phyloP scores from a whole-genome alignment of 1,140 invertebrate genomes.

The Trichonephila clavata region DNA sequence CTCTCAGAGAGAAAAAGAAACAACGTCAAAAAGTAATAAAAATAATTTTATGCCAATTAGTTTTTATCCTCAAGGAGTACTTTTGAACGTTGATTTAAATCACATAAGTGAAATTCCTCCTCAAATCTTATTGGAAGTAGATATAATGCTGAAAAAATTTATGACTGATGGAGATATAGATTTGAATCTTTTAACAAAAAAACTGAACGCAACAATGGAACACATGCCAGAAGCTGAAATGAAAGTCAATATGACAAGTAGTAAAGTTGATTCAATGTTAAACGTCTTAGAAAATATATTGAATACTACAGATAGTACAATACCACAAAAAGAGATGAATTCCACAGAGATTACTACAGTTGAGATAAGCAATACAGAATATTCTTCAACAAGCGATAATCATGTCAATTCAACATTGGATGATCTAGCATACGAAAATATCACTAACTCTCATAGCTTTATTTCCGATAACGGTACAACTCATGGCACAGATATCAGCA shows the following conservation, averaged over 20 bases:
- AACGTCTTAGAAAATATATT: slow-evolving; percentile 36
- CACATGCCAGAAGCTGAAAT: background rate
- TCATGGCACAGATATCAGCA: background rate
- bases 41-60: slow-evolving; percentile 13
- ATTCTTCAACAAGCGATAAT: background rate
- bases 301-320: slow-evolving; percentile 18
- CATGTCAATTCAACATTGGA: background rate
- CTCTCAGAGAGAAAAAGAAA: background rate
- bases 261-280: slow-evolving; percentile 37
- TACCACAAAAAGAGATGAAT: background rate
- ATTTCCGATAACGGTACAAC: background rate
- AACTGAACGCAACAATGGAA: slow-evolving; percentile 55
- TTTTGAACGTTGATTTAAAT: slow-evolving; percentile 57
- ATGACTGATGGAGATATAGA: slow-evolving; percentile 62
- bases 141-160: slow-evolving; percentile 69
- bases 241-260: background rate
- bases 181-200: slow-evolving; percentile 37
- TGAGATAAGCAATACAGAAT: background rate
- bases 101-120: slow-evolving; percentile 67
- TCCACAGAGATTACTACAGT: background rate
- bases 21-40: background rate
- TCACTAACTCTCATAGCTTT: background rate
- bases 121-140: slow-evolving; percentile 55
- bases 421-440: slow-evolving; percentile 39
- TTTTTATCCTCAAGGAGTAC: slow-evolving; percentile 70